Percentiles rank a stretch among this genome's conserved stretches.
Conservation (phyloP, 2,888 invertebrate genomes). For the Callimorpha dominula region DNA sequence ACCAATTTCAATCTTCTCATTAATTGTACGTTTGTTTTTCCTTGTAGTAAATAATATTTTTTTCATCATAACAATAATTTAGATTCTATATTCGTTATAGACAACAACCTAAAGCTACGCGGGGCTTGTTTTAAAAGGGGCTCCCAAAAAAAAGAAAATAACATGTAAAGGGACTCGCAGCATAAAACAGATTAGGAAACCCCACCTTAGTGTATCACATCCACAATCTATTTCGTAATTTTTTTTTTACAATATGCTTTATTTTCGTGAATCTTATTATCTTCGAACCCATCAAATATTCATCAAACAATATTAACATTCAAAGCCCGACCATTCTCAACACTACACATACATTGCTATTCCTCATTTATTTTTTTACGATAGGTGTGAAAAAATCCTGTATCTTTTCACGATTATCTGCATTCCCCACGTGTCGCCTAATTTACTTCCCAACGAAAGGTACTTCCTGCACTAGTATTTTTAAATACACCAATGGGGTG, state of each 20-base stretch:
- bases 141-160: no score
- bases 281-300: not conserved
- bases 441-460: constrained; percentile 52
- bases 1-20: no score
- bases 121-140: no score
- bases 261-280: not conserved
- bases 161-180: no score
- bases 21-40: no score
- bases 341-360: not conserved
- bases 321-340: not conserved
- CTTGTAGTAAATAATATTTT: no score
- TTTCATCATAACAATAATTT: no score
- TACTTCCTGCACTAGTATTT: constrained; percentile 57
- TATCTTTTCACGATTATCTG: constrained; percentile 9
- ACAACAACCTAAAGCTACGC: no score
- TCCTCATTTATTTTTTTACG: not conserved
- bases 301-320: not conserved
- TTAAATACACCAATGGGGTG: constrained; percentile 61
- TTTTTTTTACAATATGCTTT: not conserved
- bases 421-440: constrained; percentile 26
- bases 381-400: constrained; percentile 1
- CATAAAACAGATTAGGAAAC: no score
- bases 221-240: no score
- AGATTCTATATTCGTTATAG: no score
- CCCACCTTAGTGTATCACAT: no score